Conservation (phyloP, 2,888 invertebrate species). For the Colletes collaris region DNA sequence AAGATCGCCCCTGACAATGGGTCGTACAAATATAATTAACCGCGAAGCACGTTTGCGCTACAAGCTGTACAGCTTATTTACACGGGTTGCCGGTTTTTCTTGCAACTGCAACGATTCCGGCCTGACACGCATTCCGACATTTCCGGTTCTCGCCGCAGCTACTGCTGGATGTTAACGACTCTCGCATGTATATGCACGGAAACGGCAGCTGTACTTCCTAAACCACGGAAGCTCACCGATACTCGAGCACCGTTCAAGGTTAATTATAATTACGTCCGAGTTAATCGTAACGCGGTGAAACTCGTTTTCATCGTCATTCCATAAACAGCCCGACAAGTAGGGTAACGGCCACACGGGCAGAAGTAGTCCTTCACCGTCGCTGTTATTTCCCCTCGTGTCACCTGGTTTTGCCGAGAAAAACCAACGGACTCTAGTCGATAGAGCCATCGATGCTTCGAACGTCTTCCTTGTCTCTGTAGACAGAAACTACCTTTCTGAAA, state of each 20-base stretch:
- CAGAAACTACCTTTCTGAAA: too few relatives aligned
- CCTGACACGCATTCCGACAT: constrained; percentile 25
- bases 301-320: constrained; percentile 57
- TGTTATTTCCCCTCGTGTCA: constrained; percentile 40
- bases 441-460: constrained; percentile 11
- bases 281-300: constrained; percentile 66
- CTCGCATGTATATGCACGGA: constrained; percentile 29
- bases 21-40: constrained; percentile 48
- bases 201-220: constrained; percentile 59
- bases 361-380: constrained; percentile 31
- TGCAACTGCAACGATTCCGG: constrained; percentile 42
- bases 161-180: constrained; percentile 51
- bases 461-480: background rate
- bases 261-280: constrained; percentile 70
- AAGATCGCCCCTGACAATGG: constrained; percentile 27
- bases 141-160: constrained; percentile 44
- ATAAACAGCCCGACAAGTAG: constrained; percentile 53
- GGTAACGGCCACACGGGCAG: constrained; percentile 47
- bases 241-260: constrained; percentile 63
- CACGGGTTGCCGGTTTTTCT: constrained; percentile 11
- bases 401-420: constrained; percentile 56
- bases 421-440: constrained; percentile 20
- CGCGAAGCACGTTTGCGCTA: constrained; percentile 4
- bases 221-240: constrained; percentile 60
- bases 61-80: constrained; percentile 41